phyloP scores from a whole-genome alignment of 2,113 vertebrate species.

The Erpornis zantholeuca region DNA sequence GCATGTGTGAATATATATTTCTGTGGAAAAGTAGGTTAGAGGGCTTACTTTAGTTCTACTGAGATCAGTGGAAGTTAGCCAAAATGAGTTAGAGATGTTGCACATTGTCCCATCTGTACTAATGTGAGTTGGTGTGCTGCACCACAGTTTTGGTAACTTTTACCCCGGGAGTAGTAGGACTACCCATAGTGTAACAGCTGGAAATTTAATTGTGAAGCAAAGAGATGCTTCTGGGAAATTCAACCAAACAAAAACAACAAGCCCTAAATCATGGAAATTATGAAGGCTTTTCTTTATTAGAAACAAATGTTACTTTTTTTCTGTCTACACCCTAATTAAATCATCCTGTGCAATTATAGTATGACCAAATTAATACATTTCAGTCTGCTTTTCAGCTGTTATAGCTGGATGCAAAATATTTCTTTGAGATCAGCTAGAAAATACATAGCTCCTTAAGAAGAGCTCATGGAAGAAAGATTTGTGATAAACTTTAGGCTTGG shows the following conservation, averaged over 20 bases:
- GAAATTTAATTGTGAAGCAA: conserved; percentile 32
- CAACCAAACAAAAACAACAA: conserved; percentile 26
- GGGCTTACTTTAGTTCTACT: not conserved
- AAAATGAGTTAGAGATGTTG: not conserved
- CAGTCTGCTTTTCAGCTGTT: conserved; percentile 41
- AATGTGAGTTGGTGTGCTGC: not conserved
- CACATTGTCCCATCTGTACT: not conserved
- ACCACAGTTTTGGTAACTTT: not conserved
- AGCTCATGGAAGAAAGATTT: not conserved
- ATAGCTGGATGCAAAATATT: conserved; percentile 40
- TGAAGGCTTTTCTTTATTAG: conserved; percentile 55
- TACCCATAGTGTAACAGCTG: not conserved
- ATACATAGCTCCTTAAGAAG: not conserved
- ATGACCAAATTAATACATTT: conserved; percentile 45
- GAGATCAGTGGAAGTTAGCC: not conserved
- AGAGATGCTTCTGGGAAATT: conserved; percentile 49
- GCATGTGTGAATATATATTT: not conserved
- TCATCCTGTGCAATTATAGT: conserved; percentile 27
- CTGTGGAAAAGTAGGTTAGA: not conserved
- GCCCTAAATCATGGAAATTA: conserved; percentile 48
- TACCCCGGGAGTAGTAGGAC: not conserved
- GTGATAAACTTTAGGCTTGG: not conserved
- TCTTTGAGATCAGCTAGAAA: conserved; percentile 17
- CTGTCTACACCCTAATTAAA: conserved; percentile 37
- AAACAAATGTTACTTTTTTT: conserved; percentile 59